Evolutionary conservation across 2,797 vertebrate species (phyloP), one percentile per base, ranked within the genome.

Genomic region (Scarus forsteni): DNA sequence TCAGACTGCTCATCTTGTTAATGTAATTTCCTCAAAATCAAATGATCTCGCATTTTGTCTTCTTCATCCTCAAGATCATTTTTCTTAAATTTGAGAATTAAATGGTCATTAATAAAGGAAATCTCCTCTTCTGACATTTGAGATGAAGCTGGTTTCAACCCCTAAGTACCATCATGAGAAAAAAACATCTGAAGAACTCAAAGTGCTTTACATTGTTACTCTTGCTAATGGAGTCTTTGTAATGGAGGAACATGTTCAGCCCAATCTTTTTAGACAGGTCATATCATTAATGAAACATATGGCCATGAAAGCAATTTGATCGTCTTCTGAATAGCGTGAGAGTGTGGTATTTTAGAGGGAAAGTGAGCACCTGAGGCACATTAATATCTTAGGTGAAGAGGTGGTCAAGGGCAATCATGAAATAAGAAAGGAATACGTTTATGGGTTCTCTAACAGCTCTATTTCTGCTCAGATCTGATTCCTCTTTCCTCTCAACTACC

Each of bases 121-220:
- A 50, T 16, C 34, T 14, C 15, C 50, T 50, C 19, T 48, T 7
- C 5, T 59, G 53, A 51, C 18, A 50, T 51, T 54, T 10, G n/a
- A n/a, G 43, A 69, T 54, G 35, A 58, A 61, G 34, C 44, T 62
- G 48, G 19, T 62, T 40, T 51, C 45, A 42, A 8, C 14, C 15
- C n/a, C 36, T 52, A 56, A 59, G 51, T 39, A 54, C 62, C 27
- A 36, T 55, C 42, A 54, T n/a, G 48, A 66, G 19, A 51, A 40
- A 51, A 40, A 70, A 85, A 70, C 34, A n/a, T 0, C 49, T 42
- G 61, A 65, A 34, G 44, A 83, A 56, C 53, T 18, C 42, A 72
- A 75, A 88, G 87, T 89, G 71, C 83, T 87, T 88, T 84, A 70
- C 74, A 79, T 72, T 86, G 84, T 85, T 72, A 54, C 44, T 65